Conservation (phyloP, 2,113 vertebrate genomes). For the Elaphurus davidianus region DNA sequence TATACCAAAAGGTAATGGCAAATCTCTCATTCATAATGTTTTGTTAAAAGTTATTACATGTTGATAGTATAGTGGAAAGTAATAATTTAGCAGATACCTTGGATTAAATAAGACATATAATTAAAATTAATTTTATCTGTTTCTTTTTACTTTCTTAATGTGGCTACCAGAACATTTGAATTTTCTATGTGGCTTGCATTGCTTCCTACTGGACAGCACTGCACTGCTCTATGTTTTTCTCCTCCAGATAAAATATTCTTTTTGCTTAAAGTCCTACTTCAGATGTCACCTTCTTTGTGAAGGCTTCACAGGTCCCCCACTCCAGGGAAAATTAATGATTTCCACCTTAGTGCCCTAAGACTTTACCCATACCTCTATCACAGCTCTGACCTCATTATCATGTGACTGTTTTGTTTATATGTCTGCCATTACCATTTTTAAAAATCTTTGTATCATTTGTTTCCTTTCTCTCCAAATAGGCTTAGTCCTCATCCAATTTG, state of each 20-base stretch:
- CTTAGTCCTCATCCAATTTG: background rate
- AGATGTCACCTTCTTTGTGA: background rate
- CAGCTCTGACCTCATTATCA: background rate
- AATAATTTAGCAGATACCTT: background rate
- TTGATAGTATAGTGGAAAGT: background rate
- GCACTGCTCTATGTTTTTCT: background rate
- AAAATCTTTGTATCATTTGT: background rate
- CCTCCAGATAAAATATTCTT: background rate
- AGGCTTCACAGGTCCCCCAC: background rate
- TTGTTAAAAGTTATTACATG: background rate
- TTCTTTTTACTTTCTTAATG: constrained; percentile 13
- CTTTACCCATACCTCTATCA: background rate
- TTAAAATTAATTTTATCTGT: background rate
- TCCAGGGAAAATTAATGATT: background rate
- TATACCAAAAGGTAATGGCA: background rate
- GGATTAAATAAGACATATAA: background rate
- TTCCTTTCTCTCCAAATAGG: background rate
- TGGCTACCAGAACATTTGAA: background rate
- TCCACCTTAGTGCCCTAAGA: background rate
- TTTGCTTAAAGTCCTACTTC: background rate
- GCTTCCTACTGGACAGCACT: background rate
- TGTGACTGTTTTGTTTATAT: background rate
- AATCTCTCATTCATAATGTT: background rate
- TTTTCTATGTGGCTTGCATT: background rate
- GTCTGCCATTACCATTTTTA: background rate